Evolutionary conservation across 1,140 invertebrate genomes (phyloP).

Genomic region (Drosophila saltans): DNA sequence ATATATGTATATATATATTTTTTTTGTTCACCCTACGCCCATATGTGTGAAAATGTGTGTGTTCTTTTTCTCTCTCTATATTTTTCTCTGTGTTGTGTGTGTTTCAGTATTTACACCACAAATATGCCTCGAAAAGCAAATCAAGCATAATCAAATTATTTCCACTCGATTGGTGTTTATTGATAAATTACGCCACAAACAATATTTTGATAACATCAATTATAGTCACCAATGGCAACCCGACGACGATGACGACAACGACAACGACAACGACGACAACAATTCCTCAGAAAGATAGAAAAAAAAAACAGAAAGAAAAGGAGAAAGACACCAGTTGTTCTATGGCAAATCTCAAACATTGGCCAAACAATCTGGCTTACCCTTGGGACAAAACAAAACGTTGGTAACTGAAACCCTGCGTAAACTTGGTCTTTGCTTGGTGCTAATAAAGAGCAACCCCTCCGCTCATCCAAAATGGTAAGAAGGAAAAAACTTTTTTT

Average conservation of each 20-base stretch:
- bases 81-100: constrained; percentile 3
- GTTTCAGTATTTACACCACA: constrained; percentile 68
- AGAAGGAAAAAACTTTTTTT: too few species aligned
- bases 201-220: constrained; percentile 83
- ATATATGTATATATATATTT: not conserved
- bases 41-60: not conserved
- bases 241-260: constrained; percentile 30
- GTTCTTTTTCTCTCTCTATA: not conserved
- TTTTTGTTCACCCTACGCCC: constrained; percentile 3
- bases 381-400: too few species aligned
- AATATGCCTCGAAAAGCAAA: constrained; percentile 81
- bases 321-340: not conserved
- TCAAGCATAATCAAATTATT: constrained; percentile 83
- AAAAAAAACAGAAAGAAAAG: not conserved
- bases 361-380: too few species aligned
- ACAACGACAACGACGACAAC: not conserved
- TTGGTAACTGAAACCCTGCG: too few species aligned
- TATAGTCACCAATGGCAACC: constrained; percentile 74
- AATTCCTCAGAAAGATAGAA: not conserved
- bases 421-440: too few species aligned
- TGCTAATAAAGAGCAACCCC: too few species aligned
- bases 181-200: constrained; percentile 83
- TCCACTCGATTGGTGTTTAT: constrained; percentile 82
- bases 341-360: not conserved
- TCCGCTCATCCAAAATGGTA: too few species aligned